Percentiles rank a stretch among this genome's conserved stretches.
Conservation (phyloP, 1,140 invertebrate species). For the Daktulosphaira vitifoliae region DNA sequence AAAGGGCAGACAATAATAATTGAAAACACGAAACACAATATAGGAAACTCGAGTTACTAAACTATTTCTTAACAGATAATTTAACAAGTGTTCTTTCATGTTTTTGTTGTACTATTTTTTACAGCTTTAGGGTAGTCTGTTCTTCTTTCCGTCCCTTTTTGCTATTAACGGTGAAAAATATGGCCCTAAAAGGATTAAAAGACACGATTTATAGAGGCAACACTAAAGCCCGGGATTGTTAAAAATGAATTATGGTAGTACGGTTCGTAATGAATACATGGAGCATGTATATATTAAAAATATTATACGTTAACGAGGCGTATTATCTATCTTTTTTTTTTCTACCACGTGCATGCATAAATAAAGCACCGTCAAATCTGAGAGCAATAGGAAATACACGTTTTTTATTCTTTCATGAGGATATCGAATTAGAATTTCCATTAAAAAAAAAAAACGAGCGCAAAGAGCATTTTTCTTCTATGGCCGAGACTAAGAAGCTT, state of each 20-base stretch:
- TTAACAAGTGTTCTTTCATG: slow-evolving; percentile 5
- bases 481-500: too few species aligned
- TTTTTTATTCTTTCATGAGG: too few species aligned
- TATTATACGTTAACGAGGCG: background rate
- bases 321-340: too few species aligned
- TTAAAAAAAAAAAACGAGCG: too few species aligned
- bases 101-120: background rate
- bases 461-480: too few species aligned
- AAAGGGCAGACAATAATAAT: background rate
- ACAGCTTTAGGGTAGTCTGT: background rate
- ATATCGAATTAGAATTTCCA: too few species aligned
- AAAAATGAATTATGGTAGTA: slow-evolving; percentile 32
- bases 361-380: too few species aligned
- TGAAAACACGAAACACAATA: background rate
- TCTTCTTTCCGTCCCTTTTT: slow-evolving; percentile 20
- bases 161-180: slow-evolving; percentile 25
- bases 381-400: too few species aligned
- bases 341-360: too few species aligned
- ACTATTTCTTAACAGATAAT: slow-evolving; percentile 6
- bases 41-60: background rate
- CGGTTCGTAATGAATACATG: slow-evolving; percentile 25
- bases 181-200: slow-evolving; percentile 30
- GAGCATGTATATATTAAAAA: slow-evolving; percentile 9
- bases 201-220: slow-evolving; percentile 26
- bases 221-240: slow-evolving; percentile 7